Percentiles rank a stretch among this genome's conserved stretches.
phyloP scores from a whole-genome alignment of 1,140 invertebrate genomes.

The Caenorhabditis brenneri region DNA sequence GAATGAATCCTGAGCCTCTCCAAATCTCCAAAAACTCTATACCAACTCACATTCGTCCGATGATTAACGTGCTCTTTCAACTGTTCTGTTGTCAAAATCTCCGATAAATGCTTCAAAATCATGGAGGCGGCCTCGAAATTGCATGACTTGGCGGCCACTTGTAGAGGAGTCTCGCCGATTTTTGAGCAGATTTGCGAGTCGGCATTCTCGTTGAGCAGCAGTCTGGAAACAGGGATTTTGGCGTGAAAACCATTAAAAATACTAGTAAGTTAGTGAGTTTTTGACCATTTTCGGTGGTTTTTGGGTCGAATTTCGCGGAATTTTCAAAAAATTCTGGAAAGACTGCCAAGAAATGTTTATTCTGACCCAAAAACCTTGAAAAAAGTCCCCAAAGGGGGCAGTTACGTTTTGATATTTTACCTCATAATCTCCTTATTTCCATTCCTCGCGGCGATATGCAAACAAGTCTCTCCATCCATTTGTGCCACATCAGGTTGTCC shows the following conservation, averaged over 20 bases:
- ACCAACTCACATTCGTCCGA: conserved; percentile 72
- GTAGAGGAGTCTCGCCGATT: conserved; percentile 79
- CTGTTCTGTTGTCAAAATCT: conserved; percentile 45
- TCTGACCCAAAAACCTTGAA: no score
- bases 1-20: no score
- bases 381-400: no score
- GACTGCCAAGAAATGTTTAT: no score
- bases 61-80: conserved; percentile 72
- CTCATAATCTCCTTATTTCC: conserved; percentile 72
- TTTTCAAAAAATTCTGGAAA: no score
- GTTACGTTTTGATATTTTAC: no score
- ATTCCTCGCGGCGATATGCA: conserved; percentile 73
- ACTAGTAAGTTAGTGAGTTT: no score
- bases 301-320: not conserved
- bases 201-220: conserved; percentile 72
- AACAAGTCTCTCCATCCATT: conserved; percentile 74
- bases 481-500: conserved; percentile 84
- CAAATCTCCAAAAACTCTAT: not conserved
- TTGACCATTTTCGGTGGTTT: not conserved
- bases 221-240: conserved; percentile 47
- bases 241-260: not conserved
- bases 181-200: conserved; percentile 70
- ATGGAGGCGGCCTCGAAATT: conserved; percentile 73
- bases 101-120: conserved; percentile 70
- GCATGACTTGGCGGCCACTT: conserved; percentile 74